phyloP scores from a whole-genome alignment of 2,888 invertebrate genomes.

The Drosophila demipolita region DNA sequence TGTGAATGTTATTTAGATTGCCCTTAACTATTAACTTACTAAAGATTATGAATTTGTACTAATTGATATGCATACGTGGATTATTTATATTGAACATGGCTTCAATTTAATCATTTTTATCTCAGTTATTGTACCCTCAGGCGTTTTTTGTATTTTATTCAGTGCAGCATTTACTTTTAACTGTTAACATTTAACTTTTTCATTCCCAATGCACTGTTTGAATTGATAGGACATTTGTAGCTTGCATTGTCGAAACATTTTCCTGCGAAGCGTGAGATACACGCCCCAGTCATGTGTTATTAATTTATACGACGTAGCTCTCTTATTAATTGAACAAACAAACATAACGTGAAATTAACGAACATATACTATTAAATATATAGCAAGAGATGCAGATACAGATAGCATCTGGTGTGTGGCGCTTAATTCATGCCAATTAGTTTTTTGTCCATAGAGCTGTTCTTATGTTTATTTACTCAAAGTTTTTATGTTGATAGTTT shows the following conservation, averaged over 20 bases:
- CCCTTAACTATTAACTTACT: background rate
- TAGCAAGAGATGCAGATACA: slow-evolving; percentile 8
- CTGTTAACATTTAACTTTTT: slow-evolving; percentile 3
- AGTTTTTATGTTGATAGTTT: slow-evolving; percentile 11
- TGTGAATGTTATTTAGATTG: background rate
- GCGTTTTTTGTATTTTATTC: slow-evolving; percentile 3
- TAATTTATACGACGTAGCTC: slow-evolving; percentile 52
- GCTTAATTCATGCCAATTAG: slow-evolving; percentile 60
- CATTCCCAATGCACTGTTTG: slow-evolving; percentile 28
- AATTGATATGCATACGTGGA: background rate
- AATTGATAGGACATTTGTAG: slow-evolving; percentile 58
- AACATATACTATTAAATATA: slow-evolving; percentile 1
- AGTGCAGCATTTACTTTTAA: slow-evolving; percentile 13
- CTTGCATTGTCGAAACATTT: slow-evolving; percentile 31
- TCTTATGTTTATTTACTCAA: slow-evolving; percentile 40
- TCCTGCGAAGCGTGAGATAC: slow-evolving; percentile 62
- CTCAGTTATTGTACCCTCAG: background rate
- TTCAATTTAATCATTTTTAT: background rate
- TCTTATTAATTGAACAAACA: slow-evolving; percentile 50
- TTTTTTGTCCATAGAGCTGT: slow-evolving; percentile 36
- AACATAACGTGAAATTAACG: slow-evolving; percentile 12
- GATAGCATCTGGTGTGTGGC: background rate
- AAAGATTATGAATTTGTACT: background rate
- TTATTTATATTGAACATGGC: background rate
- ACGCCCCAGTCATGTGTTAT: slow-evolving; percentile 66